These are phyloP conservation scores for Heterochromis multidens DNA, from an alignment of 2,113 vertebrate species.

Conservation along the genomic window DNA sequence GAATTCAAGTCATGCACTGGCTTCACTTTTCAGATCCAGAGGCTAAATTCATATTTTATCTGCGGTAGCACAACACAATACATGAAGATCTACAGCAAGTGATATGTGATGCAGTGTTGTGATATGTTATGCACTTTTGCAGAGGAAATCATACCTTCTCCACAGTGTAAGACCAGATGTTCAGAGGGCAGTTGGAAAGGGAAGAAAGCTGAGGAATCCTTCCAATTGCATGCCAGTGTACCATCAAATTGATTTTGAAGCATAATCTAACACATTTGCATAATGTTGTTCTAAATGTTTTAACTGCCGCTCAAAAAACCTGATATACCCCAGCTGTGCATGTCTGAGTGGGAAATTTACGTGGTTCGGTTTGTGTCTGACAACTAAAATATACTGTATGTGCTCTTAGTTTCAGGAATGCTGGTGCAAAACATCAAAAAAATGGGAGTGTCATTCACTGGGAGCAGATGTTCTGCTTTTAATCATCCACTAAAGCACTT, in stretches of 20 bases:
- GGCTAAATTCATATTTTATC: neutral
- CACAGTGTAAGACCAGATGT: neutral
- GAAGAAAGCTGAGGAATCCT: neutral
- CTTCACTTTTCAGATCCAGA: neutral
- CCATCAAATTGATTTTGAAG: neutral
- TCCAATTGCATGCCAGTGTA: neutral
- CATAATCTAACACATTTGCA: neutral
- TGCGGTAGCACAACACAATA: neutral
- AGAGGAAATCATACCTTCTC: neutral
- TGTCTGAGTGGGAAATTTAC: conserved; percentile 1
- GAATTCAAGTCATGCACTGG: neutral
- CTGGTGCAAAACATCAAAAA: conserved; percentile 27
- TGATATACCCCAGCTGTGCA: neutral
- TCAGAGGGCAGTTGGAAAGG: neutral
- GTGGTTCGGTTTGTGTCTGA: neutral
- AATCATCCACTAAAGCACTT: conserved; percentile 22
- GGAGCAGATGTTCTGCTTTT: conserved; percentile 44
- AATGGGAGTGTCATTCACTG: conserved; percentile 4
- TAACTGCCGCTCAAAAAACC: conserved; percentile 1
- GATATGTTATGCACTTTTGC: neutral
- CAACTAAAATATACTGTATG: conserved; percentile 37
- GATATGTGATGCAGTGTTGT: neutral
- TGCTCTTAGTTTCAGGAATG: conserved; percentile 44
- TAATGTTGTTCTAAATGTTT: neutral
- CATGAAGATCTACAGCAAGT: neutral